These are phyloP conservation scores for Halocynthia aurantium DNA, from an alignment of 23 tunicate species.

Conservation along the genomic window DNA sequence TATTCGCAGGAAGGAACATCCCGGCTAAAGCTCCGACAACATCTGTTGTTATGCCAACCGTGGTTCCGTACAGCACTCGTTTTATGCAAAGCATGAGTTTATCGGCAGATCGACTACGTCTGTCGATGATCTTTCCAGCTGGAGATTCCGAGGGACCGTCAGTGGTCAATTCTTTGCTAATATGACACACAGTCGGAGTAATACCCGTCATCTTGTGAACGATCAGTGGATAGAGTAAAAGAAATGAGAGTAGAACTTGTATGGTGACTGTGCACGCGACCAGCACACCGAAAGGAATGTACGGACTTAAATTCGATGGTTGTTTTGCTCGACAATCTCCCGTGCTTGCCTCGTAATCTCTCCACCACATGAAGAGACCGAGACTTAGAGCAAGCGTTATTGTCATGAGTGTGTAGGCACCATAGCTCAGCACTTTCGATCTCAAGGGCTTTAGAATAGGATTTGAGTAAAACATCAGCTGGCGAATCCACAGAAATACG, in stretches of 20 bases:
- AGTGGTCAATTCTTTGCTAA: neutral
- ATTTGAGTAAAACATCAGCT: conserved; percentile 55
- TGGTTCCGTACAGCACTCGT: conserved; percentile 36
- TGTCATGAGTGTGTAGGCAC: conserved; percentile 44
- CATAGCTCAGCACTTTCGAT: conserved; percentile 43
- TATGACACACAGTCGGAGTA: neutral
- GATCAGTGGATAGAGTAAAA: conserved; percentile 52
- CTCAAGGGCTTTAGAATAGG: conserved; percentile 33
- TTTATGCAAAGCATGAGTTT: conserved; percentile 54
- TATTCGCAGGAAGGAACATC: conserved; percentile 38
- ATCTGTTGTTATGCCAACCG: conserved; percentile 69
- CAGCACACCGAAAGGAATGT: conserved; percentile 44
- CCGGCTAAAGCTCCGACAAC: conserved; percentile 39
- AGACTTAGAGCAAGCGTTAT: conserved; percentile 25
- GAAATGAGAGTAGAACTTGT: conserved; percentile 37
- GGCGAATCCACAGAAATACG: conserved; percentile 72
- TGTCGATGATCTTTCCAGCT: neutral
- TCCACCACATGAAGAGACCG: conserved; percentile 56
- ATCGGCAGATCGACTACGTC: neutral
- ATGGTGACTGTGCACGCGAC: conserved; percentile 48
- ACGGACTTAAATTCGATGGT: neutral
- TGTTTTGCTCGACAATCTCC: conserved; percentile 24
- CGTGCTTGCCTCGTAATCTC: conserved; percentile 31
- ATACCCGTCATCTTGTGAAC: conserved; percentile 18
- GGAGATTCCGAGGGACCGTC: neutral